Conservation (phyloP, 2,888 invertebrate genomes). For the Altica lythri region DNA sequence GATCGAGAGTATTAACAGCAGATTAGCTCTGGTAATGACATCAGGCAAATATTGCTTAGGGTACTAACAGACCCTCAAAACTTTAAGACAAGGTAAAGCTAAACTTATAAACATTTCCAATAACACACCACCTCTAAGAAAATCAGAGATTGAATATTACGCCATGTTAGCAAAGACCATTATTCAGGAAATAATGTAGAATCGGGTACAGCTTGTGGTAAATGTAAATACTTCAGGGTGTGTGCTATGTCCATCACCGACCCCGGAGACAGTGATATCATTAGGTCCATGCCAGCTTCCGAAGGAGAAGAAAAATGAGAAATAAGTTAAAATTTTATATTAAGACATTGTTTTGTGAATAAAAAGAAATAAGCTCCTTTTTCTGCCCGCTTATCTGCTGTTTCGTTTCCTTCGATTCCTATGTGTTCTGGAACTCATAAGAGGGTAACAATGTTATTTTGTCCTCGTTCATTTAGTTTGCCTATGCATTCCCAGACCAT, state of each 20-base stretch:
- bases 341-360: slow-evolving; percentile 7
- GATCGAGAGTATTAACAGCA: slow-evolving; percentile 98
- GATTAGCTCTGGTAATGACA: slow-evolving; percentile 98
- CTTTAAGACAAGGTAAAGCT: slow-evolving; percentile 97
- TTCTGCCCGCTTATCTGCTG: too few relatives aligned
- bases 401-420: too few relatives aligned
- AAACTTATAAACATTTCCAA: slow-evolving; percentile 98
- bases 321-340: slow-evolving; percentile 4
- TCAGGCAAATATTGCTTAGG: slow-evolving; percentile 98
- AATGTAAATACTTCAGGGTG: slow-evolving; percentile 98
- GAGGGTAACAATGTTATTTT: too few relatives aligned
- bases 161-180: slow-evolving; percentile 99
- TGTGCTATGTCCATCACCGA: slow-evolving; percentile 98
- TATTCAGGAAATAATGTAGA: slow-evolving; percentile 99
- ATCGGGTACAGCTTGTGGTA: slow-evolving; percentile 96
- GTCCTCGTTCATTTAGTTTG: too few relatives aligned
- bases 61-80: slow-evolving; percentile 96
- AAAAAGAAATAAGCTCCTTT: too few relatives aligned
- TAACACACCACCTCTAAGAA: slow-evolving; percentile 98
- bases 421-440: too few relatives aligned
- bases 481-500: too few relatives aligned
- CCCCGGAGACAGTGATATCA: slow-evolving; percentile 97
- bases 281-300: slow-evolving; percentile 79
- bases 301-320: slow-evolving; percentile 49
- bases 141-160: slow-evolving; percentile 99